Evolutionary conservation across 2,113 vertebrate genomes (phyloP).

Genomic region (Epinephelus cyanopodus): DNA sequence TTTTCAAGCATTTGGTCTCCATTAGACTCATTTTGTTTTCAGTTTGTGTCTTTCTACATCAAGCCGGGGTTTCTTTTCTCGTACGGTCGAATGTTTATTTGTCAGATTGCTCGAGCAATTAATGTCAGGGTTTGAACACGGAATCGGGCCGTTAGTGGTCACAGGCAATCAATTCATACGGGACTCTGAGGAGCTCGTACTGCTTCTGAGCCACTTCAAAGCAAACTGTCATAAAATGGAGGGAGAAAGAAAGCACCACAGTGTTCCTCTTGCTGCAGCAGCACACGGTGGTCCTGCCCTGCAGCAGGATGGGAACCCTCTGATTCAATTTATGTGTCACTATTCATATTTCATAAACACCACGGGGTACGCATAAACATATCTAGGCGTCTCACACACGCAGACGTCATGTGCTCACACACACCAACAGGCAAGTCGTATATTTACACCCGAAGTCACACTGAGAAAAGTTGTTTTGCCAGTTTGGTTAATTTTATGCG

Average conservation of each 20-base stretch:
- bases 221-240: conserved; percentile 7
- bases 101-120: conserved; percentile 38
- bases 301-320: conserved; percentile 23
- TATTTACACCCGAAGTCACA: neutral
- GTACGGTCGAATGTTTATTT: conserved; percentile 38
- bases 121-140: conserved; percentile 18
- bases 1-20: conserved; percentile 47
- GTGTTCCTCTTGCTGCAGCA: conserved; percentile 10
- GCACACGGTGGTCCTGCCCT: conserved; percentile 53
- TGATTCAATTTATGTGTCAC: conserved; percentile 46
- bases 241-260: conserved; percentile 8
- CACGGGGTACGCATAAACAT: conserved; percentile 1
- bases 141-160: conserved; percentile 10
- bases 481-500: neutral
- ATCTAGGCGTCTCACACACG: neutral
- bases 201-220: conserved; percentile 51
- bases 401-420: neutral
- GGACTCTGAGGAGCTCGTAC: conserved; percentile 7
- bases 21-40: conserved; percentile 40
- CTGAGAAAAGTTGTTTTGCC: neutral
- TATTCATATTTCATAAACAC: conserved; percentile 54
- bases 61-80: conserved; percentile 14
- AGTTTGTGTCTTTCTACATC: conserved; percentile 14
- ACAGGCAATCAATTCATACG: conserved; percentile 15
- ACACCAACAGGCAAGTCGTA: neutral